phyloP scores from a whole-genome alignment of 2,888 invertebrate species.

The Sesia apiformis region DNA sequence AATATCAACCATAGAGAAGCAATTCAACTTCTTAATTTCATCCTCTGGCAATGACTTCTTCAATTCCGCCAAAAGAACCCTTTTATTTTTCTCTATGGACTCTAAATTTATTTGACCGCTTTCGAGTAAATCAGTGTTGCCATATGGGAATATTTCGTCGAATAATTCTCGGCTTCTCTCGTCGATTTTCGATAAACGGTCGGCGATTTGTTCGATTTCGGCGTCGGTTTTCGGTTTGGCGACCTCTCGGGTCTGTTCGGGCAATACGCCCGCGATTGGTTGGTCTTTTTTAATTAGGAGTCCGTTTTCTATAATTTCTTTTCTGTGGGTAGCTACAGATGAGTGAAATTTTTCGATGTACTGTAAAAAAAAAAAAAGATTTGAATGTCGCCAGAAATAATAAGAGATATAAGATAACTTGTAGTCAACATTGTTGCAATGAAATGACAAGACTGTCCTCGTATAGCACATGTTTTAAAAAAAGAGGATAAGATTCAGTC shows the following conservation, averaged over 20 bases:
- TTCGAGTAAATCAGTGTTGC: constrained; percentile 16
- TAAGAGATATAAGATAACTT: too few relatives aligned
- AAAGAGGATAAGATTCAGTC: too few relatives aligned
- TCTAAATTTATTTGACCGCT: constrained; percentile 44
- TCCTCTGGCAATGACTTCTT: constrained; percentile 28
- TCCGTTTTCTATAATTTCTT: constrained; percentile 34
- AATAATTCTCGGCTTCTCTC: constrained; percentile 2
- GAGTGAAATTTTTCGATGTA: constrained; percentile 44
- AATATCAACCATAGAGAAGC: constrained; percentile 65
- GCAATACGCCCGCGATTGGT: constrained; percentile 34
- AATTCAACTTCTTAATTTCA: constrained; percentile 42
- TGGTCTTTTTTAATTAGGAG: constrained; percentile 33
- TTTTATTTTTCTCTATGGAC: constrained; percentile 53
- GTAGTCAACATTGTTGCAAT: too few relatives aligned
- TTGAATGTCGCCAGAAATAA: neutral
- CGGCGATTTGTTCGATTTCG: constrained; percentile 3
- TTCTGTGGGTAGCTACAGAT: constrained; percentile 41
- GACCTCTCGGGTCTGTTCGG: constrained; percentile 23
- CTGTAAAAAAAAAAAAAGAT: constrained; percentile 25
- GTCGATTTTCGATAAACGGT: constrained; percentile 2
- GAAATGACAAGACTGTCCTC: too few relatives aligned
- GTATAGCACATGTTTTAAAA: too few relatives aligned
- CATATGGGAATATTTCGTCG: constrained; percentile 45
- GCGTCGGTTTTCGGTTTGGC: constrained; percentile 1
- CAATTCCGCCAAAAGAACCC: constrained; percentile 33